Percentiles rank a stretch among this genome's conserved stretches.
These are phyloP conservation scores for Hippocampus mohnikei DNA, from an alignment of 2,113 vertebrate species.

Conservation along the genomic window DNA sequence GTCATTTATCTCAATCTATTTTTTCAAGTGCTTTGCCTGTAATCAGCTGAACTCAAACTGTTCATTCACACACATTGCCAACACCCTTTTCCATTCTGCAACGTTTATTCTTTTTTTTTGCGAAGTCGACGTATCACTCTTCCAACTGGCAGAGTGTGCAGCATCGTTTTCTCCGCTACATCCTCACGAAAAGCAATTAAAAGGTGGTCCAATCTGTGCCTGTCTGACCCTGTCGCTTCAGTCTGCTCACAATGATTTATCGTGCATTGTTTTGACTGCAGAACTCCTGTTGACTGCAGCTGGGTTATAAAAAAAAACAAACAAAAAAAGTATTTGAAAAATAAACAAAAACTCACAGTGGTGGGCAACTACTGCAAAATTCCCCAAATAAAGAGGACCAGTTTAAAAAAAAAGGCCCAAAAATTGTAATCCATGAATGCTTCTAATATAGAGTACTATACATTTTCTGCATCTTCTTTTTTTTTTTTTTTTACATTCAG, in stretches of 20 bases:
- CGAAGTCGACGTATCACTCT: slow-evolving; percentile 34
- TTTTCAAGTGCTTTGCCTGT: neutral
- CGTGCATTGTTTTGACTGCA: slow-evolving; percentile 54
- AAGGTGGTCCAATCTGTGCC: slow-evolving; percentile 40
- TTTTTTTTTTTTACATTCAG: neutral
- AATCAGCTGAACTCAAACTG: slow-evolving; percentile 12
- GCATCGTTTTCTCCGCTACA: slow-evolving; percentile 12
- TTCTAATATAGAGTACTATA: neutral
- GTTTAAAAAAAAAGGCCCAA: neutral
- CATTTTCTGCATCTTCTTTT: neutral
- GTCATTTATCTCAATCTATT: neutral
- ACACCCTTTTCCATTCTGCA: slow-evolving; percentile 14
- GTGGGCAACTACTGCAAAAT: neutral
- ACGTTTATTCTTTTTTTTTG: slow-evolving; percentile 15
- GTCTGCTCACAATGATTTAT: slow-evolving; percentile 39
- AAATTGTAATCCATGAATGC: neutral
- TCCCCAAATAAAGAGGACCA: neutral
- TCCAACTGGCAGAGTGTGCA: slow-evolving; percentile 14
- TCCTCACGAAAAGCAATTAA: slow-evolving; percentile 69
- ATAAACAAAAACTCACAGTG: neutral
- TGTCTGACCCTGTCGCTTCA: slow-evolving; percentile 54
- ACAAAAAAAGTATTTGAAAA: neutral
- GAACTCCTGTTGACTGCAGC: slow-evolving; percentile 48
- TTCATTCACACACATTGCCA: slow-evolving; percentile 11
- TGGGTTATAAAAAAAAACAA: slow-evolving; percentile 28